A percentile compares a stretch with the other conserved stretches of the same genome.
phyloP scores from a whole-genome alignment of 2,888 invertebrate genomes.

The Cecidostiba fungosa region DNA sequence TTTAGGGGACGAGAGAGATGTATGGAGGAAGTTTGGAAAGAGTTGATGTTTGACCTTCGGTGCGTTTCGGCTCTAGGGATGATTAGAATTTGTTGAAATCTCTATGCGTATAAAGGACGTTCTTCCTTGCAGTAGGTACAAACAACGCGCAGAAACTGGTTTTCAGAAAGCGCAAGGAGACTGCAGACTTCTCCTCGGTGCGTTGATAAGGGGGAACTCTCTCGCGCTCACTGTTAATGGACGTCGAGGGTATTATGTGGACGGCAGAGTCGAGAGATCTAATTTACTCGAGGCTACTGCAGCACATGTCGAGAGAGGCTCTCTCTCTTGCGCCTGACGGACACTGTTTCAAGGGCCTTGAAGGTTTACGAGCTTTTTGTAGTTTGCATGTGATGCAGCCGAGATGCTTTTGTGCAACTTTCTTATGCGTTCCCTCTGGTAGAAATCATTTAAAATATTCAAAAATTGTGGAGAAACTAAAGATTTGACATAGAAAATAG shows the following conservation, averaged over 20 bases:
- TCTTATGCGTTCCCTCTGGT: background rate
- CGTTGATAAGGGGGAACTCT: constrained; percentile 32
- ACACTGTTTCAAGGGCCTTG: background rate
- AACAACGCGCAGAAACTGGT: constrained; percentile 24
- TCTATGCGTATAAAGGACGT: background rate
- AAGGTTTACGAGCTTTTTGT: constrained; percentile 10
- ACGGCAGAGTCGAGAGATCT: constrained; percentile 43
- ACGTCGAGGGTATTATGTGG: constrained; percentile 47
- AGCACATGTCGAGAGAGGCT: constrained; percentile 14
- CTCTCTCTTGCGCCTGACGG: background rate
- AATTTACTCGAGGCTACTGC: constrained; percentile 54
- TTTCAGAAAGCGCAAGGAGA: constrained; percentile 16
- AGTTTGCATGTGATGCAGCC: background rate
- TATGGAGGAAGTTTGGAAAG: constrained; percentile 51
- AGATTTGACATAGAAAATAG: no score
- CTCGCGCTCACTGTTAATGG: constrained; percentile 53
- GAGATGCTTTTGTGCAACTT: background rate
- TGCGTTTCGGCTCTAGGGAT: background rate
- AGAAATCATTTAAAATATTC: no score
- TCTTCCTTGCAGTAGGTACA: no score
- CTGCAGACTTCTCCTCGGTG: background rate
- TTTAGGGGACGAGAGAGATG: background rate
- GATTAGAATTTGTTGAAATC: background rate
- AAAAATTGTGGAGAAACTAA: no score
- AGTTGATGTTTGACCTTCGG: constrained; percentile 36